These are phyloP conservation scores for Achlya flavicornis DNA, from an alignment of 2,888 invertebrate species.

Conservation along the genomic window DNA sequence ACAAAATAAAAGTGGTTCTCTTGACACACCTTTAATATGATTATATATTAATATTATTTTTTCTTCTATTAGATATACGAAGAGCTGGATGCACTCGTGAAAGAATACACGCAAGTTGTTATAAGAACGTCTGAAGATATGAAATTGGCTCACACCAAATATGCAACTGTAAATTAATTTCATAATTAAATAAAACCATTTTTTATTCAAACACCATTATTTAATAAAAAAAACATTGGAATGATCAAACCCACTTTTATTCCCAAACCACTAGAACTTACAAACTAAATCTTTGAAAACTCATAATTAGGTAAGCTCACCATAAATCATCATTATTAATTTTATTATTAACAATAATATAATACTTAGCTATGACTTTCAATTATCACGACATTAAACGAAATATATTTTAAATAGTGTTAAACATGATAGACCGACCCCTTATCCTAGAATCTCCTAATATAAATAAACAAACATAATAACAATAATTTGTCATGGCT, in stretches of 20 bases:
- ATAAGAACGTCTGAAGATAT: constrained; percentile 87
- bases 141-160: constrained; percentile 56
- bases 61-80: constrained; percentile 85
- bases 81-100: constrained; percentile 84
- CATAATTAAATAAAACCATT: constrained; percentile 27
- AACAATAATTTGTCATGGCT: neutral
- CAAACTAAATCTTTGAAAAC: neutral
- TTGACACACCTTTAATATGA: too few relatives aligned
- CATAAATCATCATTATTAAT: neutral
- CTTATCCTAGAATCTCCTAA: too few relatives aligned
- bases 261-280: neutral
- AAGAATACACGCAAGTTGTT: constrained; percentile 86
- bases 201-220: constrained; percentile 27
- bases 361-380: too few relatives aligned
- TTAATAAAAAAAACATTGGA: constrained; percentile 28
- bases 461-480: too few relatives aligned
- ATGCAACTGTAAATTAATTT: constrained; percentile 27
- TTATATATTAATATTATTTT: constrained; percentile 49
- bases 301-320: neutral
- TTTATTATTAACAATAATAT: too few relatives aligned
- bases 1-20: too few relatives aligned
- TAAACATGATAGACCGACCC: too few relatives aligned
- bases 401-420: too few relatives aligned
- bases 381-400: too few relatives aligned
- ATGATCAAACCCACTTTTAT: neutral